phyloP scores from a whole-genome alignment of 2,797 vertebrate genomes.

The Acrocephalus scirpaceus region DNA sequence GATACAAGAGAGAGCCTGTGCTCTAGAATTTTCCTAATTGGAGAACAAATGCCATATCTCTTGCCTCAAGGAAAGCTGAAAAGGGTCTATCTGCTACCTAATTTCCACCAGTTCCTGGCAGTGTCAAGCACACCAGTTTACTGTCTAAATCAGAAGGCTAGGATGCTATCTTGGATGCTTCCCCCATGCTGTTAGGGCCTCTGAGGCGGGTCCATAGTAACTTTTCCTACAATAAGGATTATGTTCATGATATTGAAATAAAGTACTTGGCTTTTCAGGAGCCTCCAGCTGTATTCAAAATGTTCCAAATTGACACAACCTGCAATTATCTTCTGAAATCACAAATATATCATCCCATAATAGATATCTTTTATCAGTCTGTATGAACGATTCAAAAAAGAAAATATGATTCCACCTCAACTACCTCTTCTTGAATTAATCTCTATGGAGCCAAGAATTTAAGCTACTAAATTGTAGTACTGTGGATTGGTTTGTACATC shows the following conservation, averaged over 20 bases:
- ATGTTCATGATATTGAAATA: not conserved
- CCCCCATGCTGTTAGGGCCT: not conserved
- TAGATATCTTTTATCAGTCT: not conserved
- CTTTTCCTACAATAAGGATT: not conserved
- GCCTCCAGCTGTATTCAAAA: not conserved
- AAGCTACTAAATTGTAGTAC: not conserved
- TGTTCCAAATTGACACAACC: not conserved
- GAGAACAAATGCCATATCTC: not conserved
- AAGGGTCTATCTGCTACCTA: not conserved
- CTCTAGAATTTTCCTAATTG: not conserved
- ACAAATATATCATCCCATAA: not conserved
- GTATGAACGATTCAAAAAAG: not conserved
- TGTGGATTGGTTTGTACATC: not conserved
- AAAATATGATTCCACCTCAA: not conserved
- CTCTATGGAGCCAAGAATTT: not conserved
- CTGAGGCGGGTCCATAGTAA: not conserved
- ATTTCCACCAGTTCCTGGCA: not conserved
- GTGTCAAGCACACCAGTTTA: not conserved
- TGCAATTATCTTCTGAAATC: not conserved
- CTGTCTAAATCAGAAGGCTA: not conserved
- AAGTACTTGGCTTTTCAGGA: not conserved
- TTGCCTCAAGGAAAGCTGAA: not conserved
- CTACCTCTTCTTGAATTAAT: not conserved
- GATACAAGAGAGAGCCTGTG: not conserved
- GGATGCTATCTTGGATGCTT: not conserved